Evolutionary conservation across 2,888 invertebrate genomes (phyloP).

Genomic region (Eristalis pertinax): DNA sequence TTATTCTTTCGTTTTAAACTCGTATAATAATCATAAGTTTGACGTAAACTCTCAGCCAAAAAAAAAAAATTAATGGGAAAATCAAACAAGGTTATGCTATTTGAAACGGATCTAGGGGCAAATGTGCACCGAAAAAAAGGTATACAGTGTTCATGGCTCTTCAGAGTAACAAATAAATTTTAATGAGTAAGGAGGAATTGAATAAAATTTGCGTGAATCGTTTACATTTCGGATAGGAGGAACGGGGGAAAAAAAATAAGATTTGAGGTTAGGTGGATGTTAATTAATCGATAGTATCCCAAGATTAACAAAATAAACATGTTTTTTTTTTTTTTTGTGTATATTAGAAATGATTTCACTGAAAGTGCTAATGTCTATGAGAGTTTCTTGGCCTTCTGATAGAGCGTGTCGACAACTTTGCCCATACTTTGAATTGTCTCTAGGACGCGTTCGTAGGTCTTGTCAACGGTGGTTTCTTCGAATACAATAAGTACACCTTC

Average conservation of each 20-base stretch:
- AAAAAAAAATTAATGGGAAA: background rate
- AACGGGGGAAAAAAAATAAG: conserved; percentile 13
- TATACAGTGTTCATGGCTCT: conserved; percentile 15
- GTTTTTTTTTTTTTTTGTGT: conserved; percentile 40
- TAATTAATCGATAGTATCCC: conserved; percentile 57
- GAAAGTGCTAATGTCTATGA: conserved; percentile 84
- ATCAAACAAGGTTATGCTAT: no score
- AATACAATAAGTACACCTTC: conserved; percentile 98
- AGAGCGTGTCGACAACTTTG: conserved; percentile 99
- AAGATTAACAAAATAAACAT: conserved; percentile 56
- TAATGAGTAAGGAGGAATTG: conserved; percentile 18
- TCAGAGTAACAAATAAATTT: conserved; percentile 25
- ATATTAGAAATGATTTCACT: conserved; percentile 54
- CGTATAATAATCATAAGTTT: conserved; percentile 40
- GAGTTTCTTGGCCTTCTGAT: conserved; percentile 99
- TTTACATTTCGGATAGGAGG: conserved; percentile 37
- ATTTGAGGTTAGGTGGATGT: conserved; percentile 5
- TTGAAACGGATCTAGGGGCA: background rate
- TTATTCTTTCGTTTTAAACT: conserved; percentile 32
- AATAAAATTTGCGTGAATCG: conserved; percentile 22
- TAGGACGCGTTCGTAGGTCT: conserved; percentile 98
- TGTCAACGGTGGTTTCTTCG: conserved; percentile 96
- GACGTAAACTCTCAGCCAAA: conserved; percentile 45
- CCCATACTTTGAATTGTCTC: conserved; percentile 99
- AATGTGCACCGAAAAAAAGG: background rate